phyloP scores from a whole-genome alignment of 2,888 invertebrate species.

The Callyntrura guangdongensis region DNA sequence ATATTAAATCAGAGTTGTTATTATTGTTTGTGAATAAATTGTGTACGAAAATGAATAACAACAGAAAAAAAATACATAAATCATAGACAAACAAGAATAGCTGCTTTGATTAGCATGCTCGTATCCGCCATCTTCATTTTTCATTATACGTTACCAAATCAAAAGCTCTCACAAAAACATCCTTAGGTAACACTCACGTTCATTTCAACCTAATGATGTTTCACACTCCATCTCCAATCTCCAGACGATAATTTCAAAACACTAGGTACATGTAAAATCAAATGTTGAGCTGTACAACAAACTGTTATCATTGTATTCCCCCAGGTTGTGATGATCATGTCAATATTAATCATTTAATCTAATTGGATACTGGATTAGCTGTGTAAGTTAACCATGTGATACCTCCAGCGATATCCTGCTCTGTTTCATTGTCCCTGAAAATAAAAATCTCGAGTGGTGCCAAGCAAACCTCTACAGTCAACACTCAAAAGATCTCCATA shows the following conservation, averaged over 20 bases:
- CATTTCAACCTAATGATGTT: too few species aligned
- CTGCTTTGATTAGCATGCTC: conserved; percentile 13
- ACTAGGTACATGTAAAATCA: too few species aligned
- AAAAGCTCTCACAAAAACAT: too few species aligned
- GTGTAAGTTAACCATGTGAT: background rate
- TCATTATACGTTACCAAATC: too few species aligned
- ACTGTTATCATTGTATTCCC: too few species aligned
- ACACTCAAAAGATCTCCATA: background rate
- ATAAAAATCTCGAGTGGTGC: too few species aligned
- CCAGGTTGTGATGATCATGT: conserved; percentile 1
- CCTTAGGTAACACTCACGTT: too few species aligned
- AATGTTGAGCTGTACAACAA: too few species aligned
- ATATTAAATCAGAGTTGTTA: too few species aligned
- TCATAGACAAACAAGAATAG: conserved; percentile 12
- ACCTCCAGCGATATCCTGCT: background rate
- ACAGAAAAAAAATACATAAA: background rate
- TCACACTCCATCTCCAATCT: too few species aligned
- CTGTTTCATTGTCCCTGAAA: conserved; percentile 21
- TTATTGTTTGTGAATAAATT: background rate
- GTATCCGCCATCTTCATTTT: too few species aligned
- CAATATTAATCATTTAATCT: conserved; percentile 51
- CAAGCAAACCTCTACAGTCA: conserved; percentile 12
- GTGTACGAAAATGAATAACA: background rate
- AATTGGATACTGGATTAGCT: conserved; percentile 47
- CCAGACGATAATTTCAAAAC: too few species aligned